Conservation (phyloP, 1,140 invertebrate genomes). For the Atta texana region DNA sequence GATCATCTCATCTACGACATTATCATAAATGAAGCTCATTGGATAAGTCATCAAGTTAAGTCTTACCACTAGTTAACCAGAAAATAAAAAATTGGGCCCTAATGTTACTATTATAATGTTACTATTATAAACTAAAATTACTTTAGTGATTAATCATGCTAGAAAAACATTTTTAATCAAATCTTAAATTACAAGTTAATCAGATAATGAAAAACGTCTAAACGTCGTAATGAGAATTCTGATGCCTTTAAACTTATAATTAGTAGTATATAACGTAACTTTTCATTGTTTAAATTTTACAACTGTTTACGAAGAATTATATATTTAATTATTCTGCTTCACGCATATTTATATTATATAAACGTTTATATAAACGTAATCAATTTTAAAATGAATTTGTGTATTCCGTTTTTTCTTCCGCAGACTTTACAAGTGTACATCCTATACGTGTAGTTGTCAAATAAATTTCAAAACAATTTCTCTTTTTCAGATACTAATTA, state of each 20-base stretch:
- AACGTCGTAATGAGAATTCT: background rate
- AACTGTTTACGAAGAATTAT: background rate
- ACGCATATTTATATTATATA: background rate
- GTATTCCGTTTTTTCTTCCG: background rate
- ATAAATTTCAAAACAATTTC: constrained; percentile 11
- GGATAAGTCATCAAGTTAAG: too few species aligned
- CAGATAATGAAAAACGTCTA: too few species aligned
- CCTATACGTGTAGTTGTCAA: background rate
- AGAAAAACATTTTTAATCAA: too few species aligned
- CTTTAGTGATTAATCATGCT: too few species aligned
- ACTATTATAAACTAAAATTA: too few species aligned
- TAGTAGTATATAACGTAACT: background rate
- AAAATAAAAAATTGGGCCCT: too few species aligned
- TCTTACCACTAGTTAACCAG: too few species aligned
- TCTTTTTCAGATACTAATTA: constrained; percentile 6
- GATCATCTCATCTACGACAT: too few species aligned
- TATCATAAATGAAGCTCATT: too few species aligned
- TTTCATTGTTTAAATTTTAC: background rate
- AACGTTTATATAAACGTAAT: background rate
- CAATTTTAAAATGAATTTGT: background rate
- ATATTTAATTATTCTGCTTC: background rate
- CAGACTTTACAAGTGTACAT: background rate
- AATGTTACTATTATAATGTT: too few species aligned
- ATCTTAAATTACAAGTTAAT: too few species aligned
- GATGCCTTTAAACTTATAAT: background rate